phyloP scores from a whole-genome alignment of 1,140 invertebrate genomes.

The Macrocentrus cingulum region DNA sequence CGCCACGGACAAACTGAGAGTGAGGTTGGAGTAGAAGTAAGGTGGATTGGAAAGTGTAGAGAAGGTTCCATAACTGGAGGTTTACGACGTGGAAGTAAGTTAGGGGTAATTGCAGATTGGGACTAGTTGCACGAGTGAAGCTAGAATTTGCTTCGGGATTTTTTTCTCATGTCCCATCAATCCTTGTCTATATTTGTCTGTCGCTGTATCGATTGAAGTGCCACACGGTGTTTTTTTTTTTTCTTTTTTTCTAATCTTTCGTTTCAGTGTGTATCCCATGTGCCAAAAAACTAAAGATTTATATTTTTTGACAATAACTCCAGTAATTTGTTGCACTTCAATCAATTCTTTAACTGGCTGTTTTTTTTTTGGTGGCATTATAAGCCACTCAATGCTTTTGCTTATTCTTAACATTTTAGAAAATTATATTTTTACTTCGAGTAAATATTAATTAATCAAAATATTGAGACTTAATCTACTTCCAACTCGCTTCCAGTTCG shows the following conservation, averaged over 20 bases:
- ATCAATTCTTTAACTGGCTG: conserved; percentile 35
- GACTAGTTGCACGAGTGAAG: conserved; percentile 54
- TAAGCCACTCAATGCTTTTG: conserved; percentile 43
- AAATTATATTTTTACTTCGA: conserved; percentile 42
- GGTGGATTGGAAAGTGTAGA: conserved; percentile 52
- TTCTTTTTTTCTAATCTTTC: neutral
- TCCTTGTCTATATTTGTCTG: conserved; percentile 26
- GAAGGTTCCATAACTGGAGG: conserved; percentile 48
- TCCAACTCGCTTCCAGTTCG: conserved; percentile 55
- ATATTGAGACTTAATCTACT: conserved; percentile 38
- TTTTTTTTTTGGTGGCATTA: conserved; percentile 40
- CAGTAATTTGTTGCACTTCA: conserved; percentile 32
- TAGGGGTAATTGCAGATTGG: conserved; percentile 47
- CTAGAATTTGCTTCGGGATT: conserved; percentile 50
- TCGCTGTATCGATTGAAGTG: conserved; percentile 43
- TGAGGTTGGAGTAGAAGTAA: conserved; percentile 56
- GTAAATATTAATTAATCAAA: conserved; percentile 17
- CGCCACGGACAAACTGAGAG: conserved; percentile 55
- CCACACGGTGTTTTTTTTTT: conserved; percentile 29
- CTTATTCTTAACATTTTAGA: conserved; percentile 36
- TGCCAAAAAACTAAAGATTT: neutral
- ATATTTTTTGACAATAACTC: conserved; percentile 10
- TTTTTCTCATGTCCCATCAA: conserved; percentile 39
- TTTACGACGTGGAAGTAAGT: conserved; percentile 51
- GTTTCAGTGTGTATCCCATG: neutral